Evolutionary conservation across 2,797 vertebrate species (phyloP).

Genomic region (Pseudotriccus pelzelni): DNA sequence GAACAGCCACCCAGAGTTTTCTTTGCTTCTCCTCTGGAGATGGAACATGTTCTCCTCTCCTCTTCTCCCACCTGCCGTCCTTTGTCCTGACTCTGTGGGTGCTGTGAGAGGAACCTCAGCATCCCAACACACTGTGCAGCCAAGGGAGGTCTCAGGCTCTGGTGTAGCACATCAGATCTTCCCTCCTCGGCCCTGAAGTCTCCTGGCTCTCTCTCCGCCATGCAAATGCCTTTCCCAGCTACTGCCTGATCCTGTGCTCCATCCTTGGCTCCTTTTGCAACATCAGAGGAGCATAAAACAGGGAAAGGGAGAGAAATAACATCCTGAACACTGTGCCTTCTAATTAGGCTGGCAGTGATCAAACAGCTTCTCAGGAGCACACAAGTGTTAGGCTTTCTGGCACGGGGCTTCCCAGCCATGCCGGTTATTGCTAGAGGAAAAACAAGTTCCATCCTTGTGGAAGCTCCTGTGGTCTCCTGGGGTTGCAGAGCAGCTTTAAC

Average conservation of each 20-base stretch:
- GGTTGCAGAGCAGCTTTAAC: not conserved
- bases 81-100: not conserved
- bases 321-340: not conserved
- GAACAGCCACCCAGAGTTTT: not conserved
- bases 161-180: not conserved
- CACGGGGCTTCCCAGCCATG: not conserved
- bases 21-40: not conserved
- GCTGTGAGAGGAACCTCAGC: not conserved
- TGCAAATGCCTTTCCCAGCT: not conserved
- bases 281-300: not conserved
- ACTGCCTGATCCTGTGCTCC: not conserved
- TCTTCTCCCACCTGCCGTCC: not conserved
- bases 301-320: not conserved
- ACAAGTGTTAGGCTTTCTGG: not conserved
- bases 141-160: not conserved
- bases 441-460: not conserved
- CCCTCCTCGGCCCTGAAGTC: accelerated
- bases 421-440: not conserved
- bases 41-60: not conserved
- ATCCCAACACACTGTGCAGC: not conserved
- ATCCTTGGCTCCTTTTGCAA: not conserved
- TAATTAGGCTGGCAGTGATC: not conserved
- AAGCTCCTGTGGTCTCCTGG: not conserved
- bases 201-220: not conserved
- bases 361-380: not conserved